Base-by-base conservation (phyloP, 2,113 vertebrate species). In the Arizona elegans region DNA sequence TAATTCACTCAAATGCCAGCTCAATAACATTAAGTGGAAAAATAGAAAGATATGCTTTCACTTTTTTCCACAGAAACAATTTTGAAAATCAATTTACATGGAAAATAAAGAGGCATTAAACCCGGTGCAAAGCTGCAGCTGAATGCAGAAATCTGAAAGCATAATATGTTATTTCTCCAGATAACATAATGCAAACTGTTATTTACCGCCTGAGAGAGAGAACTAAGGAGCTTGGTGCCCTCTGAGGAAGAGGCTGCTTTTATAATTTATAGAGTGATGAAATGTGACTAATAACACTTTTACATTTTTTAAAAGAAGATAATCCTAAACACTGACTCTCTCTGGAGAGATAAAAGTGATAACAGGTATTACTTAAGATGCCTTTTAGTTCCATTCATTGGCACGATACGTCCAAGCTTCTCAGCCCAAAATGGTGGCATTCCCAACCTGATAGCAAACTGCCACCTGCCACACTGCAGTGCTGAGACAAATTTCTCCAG, bases 81-180 rank as follows among this genome's bases (percentile, higher is more conserved):
- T 96, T 96, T 96, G 96, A 96, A 96, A 97, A 97, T 96, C 94
- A 89, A 96, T 97, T 97, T 97, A 96, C 95, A 96, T 94, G 91
- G 93, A 95, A 96, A 97, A 97, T 96, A 96, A 96, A 96, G 96
- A 96, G 91, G 81, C 93, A 96, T 95, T 97, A 96, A 96, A 93
- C 55, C 38, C 53, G 62, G 92, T 89, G 93, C 92, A 96, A 96
- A 96, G 96, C 93, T 95, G 81, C 92, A 95, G 91, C 86, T 95
- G 96, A 96, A 96, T 96, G 94, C 26, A 93, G 93, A 96, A 96
- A 92, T 94, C 92, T 95, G 95, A 97, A 95, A 95, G 94, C 93
- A 88, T 91, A 96, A 96, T 96, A 96, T 94, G 96, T 97, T 96
- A 95, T 95, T 96, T 97, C 96, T 96, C 88, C 90, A 95, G 92